Conservation (phyloP, 2,888 invertebrate species). For the Parasteatoda lunata region DNA sequence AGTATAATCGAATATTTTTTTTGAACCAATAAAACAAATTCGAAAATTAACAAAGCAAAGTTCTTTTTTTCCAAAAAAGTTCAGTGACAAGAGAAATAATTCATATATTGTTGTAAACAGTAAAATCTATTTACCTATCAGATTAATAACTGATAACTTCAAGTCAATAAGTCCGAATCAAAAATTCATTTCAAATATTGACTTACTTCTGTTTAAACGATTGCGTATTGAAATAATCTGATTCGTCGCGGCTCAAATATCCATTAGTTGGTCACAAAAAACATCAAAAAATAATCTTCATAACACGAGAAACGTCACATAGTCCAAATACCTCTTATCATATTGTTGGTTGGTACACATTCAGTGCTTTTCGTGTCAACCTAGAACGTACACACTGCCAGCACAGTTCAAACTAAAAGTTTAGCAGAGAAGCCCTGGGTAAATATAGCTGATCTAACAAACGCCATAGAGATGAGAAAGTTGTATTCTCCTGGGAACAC, state of each 20-base stretch:
- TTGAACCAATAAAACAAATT: not conserved
- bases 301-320: conserved; percentile 58
- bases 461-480: not conserved
- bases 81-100: not conserved
- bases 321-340: conserved; percentile 60
- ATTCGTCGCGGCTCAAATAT: conserved; percentile 5
- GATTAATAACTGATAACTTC: no score
- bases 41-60: not conserved
- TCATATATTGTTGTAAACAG: not conserved
- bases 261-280: conserved; percentile 21
- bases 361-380: conserved; percentile 58
- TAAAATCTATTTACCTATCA: no score
- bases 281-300: conserved; percentile 23
- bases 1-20: not conserved
- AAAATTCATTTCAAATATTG: not conserved
- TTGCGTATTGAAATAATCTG: not conserved
- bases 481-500: conserved; percentile 31
- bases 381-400: conserved; percentile 34
- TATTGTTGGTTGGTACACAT: conserved; percentile 59
- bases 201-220: not conserved
- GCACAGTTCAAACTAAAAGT: conserved; percentile 56
- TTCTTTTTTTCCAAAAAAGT: not conserved
- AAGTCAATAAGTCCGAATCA: no score
- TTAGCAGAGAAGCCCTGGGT: conserved; percentile 25
- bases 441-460: conserved; percentile 46